Evolutionary conservation across 1,140 invertebrate genomes (phyloP).

Genomic region (Chironomus tepperi): DNA sequence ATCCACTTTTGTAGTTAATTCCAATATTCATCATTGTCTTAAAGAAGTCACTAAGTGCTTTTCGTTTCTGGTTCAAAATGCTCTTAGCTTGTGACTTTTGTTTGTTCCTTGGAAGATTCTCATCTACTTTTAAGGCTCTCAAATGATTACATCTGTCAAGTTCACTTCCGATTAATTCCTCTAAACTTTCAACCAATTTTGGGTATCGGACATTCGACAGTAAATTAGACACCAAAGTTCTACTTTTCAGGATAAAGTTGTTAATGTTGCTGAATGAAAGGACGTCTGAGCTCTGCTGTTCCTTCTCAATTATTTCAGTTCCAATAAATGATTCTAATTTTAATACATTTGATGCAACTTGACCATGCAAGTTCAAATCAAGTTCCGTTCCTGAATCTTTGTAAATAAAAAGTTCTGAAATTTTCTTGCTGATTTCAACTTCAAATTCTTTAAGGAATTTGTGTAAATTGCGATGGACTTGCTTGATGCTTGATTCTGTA

Average conservation of each 20-base stretch:
- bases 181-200: slow-evolving; percentile 48
- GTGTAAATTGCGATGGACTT: slow-evolving; percentile 77
- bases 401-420: slow-evolving; percentile 36
- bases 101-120: slow-evolving; percentile 54
- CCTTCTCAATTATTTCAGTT: too few relatives aligned
- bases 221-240: slow-evolving; percentile 51
- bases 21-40: slow-evolving; percentile 62
- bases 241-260: slow-evolving; percentile 48
- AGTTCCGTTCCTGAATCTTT: slow-evolving; percentile 32
- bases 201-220: slow-evolving; percentile 49
- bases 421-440: slow-evolving; percentile 41
- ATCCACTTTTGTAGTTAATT: slow-evolving; percentile 70
- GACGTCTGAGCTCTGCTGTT: neutral
- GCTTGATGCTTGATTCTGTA: slow-evolving; percentile 79
- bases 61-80: slow-evolving; percentile 74
- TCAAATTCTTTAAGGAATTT: slow-evolving; percentile 79
- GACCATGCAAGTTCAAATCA: slow-evolving; percentile 33
- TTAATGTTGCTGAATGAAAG: slow-evolving; percentile 32
- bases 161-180: slow-evolving; percentile 53
- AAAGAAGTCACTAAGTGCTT: slow-evolving; percentile 75
- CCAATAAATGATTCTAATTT: slow-evolving; percentile 26
- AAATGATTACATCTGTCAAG: slow-evolving; percentile 54
- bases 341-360: slow-evolving; percentile 28
- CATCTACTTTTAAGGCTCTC: slow-evolving; percentile 53
- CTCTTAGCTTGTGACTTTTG: slow-evolving; percentile 72